Percentiles rank a stretch among this genome's conserved stretches.
These are phyloP conservation scores for Sialia sialis DNA, from an alignment of 2,113 vertebrate genomes.

Conservation along the genomic window DNA sequence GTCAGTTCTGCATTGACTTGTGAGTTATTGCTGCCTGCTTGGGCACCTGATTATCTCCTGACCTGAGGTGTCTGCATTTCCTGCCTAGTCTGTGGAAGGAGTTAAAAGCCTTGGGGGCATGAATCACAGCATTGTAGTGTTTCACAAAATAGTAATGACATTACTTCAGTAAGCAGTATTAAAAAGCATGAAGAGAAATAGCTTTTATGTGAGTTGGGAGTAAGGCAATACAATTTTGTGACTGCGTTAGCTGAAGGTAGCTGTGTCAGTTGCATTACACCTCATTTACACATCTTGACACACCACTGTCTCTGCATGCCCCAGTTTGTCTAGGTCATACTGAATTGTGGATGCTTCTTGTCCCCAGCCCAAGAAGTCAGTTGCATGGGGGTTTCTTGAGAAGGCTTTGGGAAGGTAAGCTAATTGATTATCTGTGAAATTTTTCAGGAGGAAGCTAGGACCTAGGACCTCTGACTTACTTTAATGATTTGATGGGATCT, in stretches of 20 bases:
- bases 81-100: background rate
- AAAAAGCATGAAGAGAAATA: background rate
- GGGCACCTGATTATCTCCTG: background rate
- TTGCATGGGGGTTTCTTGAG: background rate
- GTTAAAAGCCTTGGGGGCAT: background rate
- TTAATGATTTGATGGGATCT: background rate
- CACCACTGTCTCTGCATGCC: background rate
- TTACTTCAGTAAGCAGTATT: background rate
- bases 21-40: background rate
- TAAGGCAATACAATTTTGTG: background rate
- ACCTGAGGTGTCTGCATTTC: background rate
- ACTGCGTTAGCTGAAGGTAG: background rate
- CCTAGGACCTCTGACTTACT: background rate
- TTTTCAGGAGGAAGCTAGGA: background rate
- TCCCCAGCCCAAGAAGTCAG: background rate
- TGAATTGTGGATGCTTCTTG: background rate
- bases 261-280: background rate
- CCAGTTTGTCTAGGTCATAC: background rate
- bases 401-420: background rate
- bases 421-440: background rate
- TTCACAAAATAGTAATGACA: constrained; percentile 23
- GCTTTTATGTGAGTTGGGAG: background rate
- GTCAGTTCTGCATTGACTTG: background rate
- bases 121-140: background rate
- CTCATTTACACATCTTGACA: background rate